Evolutionary conservation across 2,113 vertebrate species (phyloP), one percentile per base, ranked within the genome.

Genomic region (Speoplatyrhinus poulsoni): DNA sequence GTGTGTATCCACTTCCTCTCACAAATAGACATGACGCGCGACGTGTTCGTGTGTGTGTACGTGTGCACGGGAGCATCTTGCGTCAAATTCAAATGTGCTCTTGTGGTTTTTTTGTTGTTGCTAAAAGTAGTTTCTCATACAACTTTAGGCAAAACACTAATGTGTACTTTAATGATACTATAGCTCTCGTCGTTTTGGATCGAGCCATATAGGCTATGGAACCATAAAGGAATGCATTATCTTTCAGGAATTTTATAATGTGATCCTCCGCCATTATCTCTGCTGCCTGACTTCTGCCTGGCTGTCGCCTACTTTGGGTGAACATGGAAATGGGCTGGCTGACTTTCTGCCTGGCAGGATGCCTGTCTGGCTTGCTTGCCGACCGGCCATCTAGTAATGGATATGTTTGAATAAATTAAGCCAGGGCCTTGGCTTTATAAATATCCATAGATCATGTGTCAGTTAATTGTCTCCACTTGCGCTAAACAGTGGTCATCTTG

Each of bases 221-320:
- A 76, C 86, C 85, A 78, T 80, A 73, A 87, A 88, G 90, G 82
- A 89, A 92, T 92, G 91, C 90, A 92, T 91, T 91, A 86, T 89
- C 90, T 92, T 92, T 90, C 88, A 91, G 83, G 87, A 87, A 90
- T 86, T 83, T 83, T 91, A 88, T 90, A 87, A 89, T 69, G 33
- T 79, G 84, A 77, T 81, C 73, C 64, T 7, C 72, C 81, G 79
- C 88, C 76, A 72, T 84, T 82, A 83, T 76, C 60, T 47, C 67
- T 60, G 56, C 71, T 70, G 58, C 53, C 53, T 65, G 62, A 32
- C 73, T 61, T 69, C 72, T 46, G 47, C 68, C 71, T 74, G 52
- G 13, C 68, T 53, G 36, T 68, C 50, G 67, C 11, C 16, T 55
- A 60, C 76, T 55, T 62, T 60, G 53, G 69, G 36, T 62, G 32